Conservation (phyloP, 2,113 vertebrate genomes). For the Vireo altiloquus region DNA sequence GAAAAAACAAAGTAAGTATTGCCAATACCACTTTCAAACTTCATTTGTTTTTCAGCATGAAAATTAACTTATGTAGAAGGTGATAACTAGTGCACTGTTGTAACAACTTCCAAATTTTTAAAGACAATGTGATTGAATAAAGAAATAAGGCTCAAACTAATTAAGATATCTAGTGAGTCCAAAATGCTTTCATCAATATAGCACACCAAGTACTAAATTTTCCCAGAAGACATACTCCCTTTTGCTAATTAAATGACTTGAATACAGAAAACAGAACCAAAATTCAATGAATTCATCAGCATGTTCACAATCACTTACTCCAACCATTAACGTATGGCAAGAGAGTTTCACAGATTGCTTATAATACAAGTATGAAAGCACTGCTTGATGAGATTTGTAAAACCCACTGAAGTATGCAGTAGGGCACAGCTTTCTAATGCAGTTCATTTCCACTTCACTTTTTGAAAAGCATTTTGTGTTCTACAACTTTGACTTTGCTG, state of each 20-base stretch:
- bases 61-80: background rate
- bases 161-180: background rate
- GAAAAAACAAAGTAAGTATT: background rate
- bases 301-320: background rate
- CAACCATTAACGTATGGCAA: background rate
- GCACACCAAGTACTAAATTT: background rate
- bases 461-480: background rate
- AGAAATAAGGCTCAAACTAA: background rate
- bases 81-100: background rate
- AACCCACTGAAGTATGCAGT: background rate
- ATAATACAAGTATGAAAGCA: background rate
- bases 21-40: background rate
- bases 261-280: background rate
- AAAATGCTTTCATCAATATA: background rate
- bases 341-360: background rate
- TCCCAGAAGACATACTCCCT: background rate
- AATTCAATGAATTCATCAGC: background rate
- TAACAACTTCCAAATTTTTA: background rate
- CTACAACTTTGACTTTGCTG: background rate
- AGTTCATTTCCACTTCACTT: background rate
- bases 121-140: background rate
- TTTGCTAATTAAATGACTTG: background rate
- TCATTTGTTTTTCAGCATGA: background rate
- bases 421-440: background rate
- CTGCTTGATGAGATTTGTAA: background rate